Conservation (phyloP, 2,888 invertebrate genomes). For the Thymelicus acteon region DNA sequence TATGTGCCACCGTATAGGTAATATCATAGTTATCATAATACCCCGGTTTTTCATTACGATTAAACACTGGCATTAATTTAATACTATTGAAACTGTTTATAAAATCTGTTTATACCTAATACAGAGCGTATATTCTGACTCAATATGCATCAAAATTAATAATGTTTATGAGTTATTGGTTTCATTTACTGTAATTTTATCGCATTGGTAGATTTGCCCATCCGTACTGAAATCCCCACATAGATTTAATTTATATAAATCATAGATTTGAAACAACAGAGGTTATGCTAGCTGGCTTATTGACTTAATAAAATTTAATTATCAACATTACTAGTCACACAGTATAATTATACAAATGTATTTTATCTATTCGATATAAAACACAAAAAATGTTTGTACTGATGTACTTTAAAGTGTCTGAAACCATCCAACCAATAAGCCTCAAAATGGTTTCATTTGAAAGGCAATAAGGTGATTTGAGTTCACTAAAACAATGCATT, state of each 20-base stretch:
- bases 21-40: no score
- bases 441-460: no score
- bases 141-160: background rate
- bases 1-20: no score
- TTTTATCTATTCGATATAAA: no score
- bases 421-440: no score
- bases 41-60: background rate
- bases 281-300: background rate
- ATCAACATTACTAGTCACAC: background rate
- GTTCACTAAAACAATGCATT: no score
- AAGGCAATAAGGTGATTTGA: no score
- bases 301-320: background rate
- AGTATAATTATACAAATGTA: background rate
- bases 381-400: no score
- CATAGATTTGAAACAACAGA: background rate
- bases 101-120: background rate
- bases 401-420: no score
- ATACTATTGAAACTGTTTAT: background rate
- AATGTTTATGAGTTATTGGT: background rate
- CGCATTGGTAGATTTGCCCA: background rate
- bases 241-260: slow-evolving; percentile 2
- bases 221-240: background rate
- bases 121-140: background rate
- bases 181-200: background rate
- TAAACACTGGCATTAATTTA: background rate